These are phyloP conservation scores for Drosophila mimica DNA, from an alignment of 2,888 invertebrate species.

Conservation along the genomic window DNA sequence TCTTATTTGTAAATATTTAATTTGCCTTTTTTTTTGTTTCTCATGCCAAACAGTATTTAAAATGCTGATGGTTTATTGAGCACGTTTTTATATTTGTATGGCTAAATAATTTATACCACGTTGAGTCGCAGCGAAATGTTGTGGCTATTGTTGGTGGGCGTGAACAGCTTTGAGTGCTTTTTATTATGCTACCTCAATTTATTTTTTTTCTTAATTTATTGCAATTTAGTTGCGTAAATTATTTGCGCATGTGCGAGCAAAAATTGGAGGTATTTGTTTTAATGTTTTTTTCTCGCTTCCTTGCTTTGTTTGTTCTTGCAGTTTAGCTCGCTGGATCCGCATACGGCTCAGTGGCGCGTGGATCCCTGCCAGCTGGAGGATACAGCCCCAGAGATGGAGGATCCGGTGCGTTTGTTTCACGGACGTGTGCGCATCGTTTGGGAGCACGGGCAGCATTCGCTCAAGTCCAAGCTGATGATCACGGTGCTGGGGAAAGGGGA, in stretches of 20 bases:
- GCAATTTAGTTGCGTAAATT: conserved; percentile 48
- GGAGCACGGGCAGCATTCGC: conserved; percentile 82
- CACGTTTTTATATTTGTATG: conserved; percentile 52
- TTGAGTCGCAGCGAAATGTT: conserved; percentile 9
- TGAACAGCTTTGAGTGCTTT: conserved; percentile 41
- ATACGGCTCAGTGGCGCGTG: conserved; percentile 86
- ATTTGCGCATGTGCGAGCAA: conserved; percentile 51
- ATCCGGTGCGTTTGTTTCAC: conserved; percentile 86
- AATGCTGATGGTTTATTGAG: conserved; percentile 54
- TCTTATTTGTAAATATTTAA: conserved; percentile 64
- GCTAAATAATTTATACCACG: conserved; percentile 68
- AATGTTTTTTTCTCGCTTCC: background rate
- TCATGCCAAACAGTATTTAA: conserved; percentile 34
- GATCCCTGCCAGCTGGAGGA: conserved; percentile 86
- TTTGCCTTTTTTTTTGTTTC: conserved; percentile 42
- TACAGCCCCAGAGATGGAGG: conserved; percentile 86
- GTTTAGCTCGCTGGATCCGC: conserved; percentile 83
- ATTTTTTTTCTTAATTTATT: conserved; percentile 12
- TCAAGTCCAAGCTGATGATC: conserved; percentile 83
- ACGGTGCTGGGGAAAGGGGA: conserved; percentile 84
- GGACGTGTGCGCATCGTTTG: conserved; percentile 87
- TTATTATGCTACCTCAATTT: conserved; percentile 22
- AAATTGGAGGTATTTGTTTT: conserved; percentile 27
- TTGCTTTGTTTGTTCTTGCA: conserved; percentile 40
- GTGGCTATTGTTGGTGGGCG: conserved; percentile 47